Percentiles rank a stretch among this genome's conserved stretches.
phyloP scores from a whole-genome alignment of 2,113 vertebrate genomes.

The Scomber scombrus region DNA sequence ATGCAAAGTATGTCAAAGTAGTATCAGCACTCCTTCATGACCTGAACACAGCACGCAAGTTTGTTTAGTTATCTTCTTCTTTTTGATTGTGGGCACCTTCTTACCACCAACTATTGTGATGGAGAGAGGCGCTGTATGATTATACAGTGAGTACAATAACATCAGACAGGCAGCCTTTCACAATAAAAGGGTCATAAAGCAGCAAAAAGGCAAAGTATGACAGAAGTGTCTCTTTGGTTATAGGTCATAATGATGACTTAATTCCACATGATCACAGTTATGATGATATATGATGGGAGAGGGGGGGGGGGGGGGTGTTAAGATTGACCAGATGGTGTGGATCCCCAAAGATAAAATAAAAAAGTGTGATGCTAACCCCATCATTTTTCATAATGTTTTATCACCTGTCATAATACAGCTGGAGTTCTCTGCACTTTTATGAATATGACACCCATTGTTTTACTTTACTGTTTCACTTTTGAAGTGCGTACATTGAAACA shows the following conservation, averaged over 20 bases:
- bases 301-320: too few species aligned
- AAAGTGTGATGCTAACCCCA: too few species aligned
- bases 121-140: not conserved
- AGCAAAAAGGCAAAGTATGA: not conserved
- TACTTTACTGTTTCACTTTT: too few species aligned
- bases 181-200: not conserved
- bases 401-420: too few species aligned
- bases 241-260: slow-evolving; percentile 6
- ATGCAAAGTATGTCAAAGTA: not conserved
- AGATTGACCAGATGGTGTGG: too few species aligned
- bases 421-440: too few species aligned
- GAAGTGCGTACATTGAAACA: too few species aligned
- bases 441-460: too few species aligned
- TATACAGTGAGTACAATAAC: not conserved
- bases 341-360: too few species aligned
- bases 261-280: not conserved
- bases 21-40: not conserved
- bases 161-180: not conserved
- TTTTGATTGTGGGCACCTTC: not conserved
- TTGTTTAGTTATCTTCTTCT: not conserved
- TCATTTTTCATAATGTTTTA: too few species aligned
- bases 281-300: not conserved
- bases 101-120: slow-evolving; percentile 8
- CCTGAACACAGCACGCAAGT: not conserved
- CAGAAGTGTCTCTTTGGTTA: not conserved